phyloP scores from a whole-genome alignment of 2,113 vertebrate genomes.

The Himantopus leucocephalus region DNA sequence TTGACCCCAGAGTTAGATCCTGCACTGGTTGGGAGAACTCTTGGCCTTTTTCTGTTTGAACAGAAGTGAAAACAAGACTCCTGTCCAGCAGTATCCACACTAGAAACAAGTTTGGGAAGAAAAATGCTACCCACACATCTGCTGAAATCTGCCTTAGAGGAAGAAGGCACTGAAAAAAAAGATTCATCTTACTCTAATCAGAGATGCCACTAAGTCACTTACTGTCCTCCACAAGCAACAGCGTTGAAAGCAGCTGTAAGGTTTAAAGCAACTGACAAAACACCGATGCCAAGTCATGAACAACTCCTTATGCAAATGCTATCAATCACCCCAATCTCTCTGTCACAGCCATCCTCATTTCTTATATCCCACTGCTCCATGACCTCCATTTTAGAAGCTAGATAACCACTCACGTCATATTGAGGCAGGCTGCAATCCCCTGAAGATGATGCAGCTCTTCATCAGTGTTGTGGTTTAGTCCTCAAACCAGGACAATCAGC shows the following conservation, averaged over 20 bases:
- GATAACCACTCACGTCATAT: neutral
- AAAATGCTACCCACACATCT: neutral
- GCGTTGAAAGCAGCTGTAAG: neutral
- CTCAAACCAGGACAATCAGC: too few relatives aligned
- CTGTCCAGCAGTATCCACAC: neutral
- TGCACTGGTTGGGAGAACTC: neutral
- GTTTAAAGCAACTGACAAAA: neutral
- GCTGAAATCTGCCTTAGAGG: neutral
- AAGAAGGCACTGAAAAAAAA: neutral
- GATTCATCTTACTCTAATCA: neutral
- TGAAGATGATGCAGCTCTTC: neutral
- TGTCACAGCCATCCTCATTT: neutral
- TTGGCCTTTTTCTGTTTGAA: neutral
- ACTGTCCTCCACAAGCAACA: neutral
- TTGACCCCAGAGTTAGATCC: neutral
- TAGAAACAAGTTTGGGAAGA: neutral
- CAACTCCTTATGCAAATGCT: neutral
- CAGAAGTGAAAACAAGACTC: neutral
- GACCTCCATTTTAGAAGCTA: neutral
- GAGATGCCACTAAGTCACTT: neutral
- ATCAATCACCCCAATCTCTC: neutral
- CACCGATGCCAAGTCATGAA: neutral
- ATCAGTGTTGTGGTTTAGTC: too few relatives aligned
- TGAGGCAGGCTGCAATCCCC: neutral
- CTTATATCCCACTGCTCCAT: accelerated